Conservation (phyloP, 2,797 vertebrate genomes). For the Columba guinea region DNA sequence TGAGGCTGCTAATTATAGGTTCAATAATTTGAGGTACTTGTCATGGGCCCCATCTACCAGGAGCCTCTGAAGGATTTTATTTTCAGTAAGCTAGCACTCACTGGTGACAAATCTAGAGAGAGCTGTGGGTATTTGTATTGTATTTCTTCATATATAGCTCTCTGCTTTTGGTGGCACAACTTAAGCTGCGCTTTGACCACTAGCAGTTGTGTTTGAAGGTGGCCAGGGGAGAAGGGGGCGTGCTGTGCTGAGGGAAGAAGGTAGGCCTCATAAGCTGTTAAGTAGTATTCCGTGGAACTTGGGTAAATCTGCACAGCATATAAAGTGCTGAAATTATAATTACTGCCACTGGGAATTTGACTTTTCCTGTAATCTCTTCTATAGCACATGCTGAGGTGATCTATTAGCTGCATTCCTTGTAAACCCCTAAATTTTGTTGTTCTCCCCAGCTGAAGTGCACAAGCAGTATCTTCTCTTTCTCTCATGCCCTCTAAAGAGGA, state of each 20-base stretch:
- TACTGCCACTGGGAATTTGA: constrained; percentile 19
- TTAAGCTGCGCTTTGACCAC: neutral
- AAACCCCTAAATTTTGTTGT: neutral
- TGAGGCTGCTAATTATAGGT: neutral
- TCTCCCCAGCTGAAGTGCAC: neutral
- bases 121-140: neutral
- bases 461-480: neutral
- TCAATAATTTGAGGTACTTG: neutral
- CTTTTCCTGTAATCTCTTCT: constrained; percentile 8
- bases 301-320: neutral
- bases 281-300: neutral
- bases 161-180: neutral
- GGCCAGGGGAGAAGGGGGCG: neutral
- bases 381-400: neutral
- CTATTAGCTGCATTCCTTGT: constrained; percentile 6
- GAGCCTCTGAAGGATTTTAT: neutral
- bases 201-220: neutral
- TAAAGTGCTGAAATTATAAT: constrained; percentile 36
- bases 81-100: neutral
- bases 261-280: neutral
- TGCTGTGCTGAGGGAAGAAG: neutral
- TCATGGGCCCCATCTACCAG: neutral
- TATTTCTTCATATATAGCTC: neutral
- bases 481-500: neutral
- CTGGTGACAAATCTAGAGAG: neutral